A percentile compares a stretch with the other conserved stretches of the same genome.
Evolutionary conservation across 2,113 vertebrate genomes (phyloP).

Genomic region (Carollia perspicillata): DNA sequence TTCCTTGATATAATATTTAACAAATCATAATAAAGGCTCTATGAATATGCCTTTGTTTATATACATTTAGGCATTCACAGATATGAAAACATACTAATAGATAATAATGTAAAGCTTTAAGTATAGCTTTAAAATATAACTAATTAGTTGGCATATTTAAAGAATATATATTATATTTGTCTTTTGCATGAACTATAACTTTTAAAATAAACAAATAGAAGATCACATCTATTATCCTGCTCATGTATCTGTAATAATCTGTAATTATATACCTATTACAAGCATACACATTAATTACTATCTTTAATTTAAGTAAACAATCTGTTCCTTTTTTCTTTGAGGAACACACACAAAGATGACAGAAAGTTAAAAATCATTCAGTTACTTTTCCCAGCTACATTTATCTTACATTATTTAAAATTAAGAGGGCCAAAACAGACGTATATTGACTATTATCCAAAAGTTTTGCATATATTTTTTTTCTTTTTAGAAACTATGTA

Average conservation of each 20-base stretch:
- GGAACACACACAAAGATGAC: background rate
- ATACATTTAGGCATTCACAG: background rate
- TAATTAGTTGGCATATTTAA: background rate
- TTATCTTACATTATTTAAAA: background rate
- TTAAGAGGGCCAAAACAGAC: background rate
- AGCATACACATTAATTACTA: background rate
- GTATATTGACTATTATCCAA: background rate
- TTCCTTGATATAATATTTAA: background rate
- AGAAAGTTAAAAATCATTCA: background rate
- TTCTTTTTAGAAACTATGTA: background rate
- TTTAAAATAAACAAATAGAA: background rate
- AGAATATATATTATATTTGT: background rate
- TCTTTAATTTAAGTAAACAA: background rate
- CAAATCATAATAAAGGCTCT: background rate
- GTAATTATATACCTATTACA: background rate
- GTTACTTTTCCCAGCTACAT: background rate
- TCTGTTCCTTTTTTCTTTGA: background rate
- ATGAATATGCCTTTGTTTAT: background rate
- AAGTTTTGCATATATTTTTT: background rate
- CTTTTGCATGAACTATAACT: background rate
- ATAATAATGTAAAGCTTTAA: background rate
- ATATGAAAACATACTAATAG: background rate
- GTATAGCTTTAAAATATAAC: background rate
- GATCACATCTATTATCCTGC: background rate
- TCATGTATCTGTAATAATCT: background rate